Conservation (phyloP, 2,888 invertebrate genomes). For the Drosophila flavopinicola region DNA sequence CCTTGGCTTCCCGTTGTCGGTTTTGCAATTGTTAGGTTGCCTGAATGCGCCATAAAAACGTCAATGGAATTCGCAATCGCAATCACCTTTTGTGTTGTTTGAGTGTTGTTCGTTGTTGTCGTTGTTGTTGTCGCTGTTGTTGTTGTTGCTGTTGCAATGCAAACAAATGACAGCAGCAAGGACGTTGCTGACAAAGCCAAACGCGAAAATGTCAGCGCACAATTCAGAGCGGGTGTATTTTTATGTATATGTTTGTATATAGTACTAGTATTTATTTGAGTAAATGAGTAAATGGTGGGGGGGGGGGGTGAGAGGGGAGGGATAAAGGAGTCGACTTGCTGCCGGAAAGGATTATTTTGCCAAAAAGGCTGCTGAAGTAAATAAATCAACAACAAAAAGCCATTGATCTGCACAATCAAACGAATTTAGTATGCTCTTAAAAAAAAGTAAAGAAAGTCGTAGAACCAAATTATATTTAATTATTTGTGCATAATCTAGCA, state of each 20-base stretch:
- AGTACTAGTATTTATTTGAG: constrained; percentile 1
- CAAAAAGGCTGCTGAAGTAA: constrained; percentile 35
- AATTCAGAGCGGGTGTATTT: constrained; percentile 34
- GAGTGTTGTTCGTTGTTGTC: constrained; percentile 57
- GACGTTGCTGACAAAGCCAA: constrained; percentile 78
- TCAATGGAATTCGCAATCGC: constrained; percentile 80
- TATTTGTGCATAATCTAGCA: too few species aligned
- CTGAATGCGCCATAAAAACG: constrained; percentile 74
- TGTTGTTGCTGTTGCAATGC: constrained; percentile 55
- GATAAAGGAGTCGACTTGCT: constrained; percentile 34
- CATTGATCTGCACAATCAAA: background rate
- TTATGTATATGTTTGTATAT: background rate
- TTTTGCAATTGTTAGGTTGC: constrained; percentile 65
- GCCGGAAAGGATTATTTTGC: constrained; percentile 75
- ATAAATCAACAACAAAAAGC: constrained; percentile 44
- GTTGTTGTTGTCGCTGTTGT: constrained; percentile 15
- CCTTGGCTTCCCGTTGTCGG: constrained; percentile 42
- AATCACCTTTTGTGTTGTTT: constrained; percentile 76
- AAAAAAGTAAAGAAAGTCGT: too few species aligned
- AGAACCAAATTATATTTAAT: too few species aligned
- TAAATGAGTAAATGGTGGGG: too few species aligned
- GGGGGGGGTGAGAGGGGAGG: background rate
- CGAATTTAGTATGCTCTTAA: constrained; percentile 17
- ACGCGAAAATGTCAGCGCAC: constrained; percentile 76
- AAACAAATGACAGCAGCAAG: constrained; percentile 79